phyloP scores from a whole-genome alignment of 1,140 invertebrate genomes.

The Meloidogyne floridensis region DNA sequence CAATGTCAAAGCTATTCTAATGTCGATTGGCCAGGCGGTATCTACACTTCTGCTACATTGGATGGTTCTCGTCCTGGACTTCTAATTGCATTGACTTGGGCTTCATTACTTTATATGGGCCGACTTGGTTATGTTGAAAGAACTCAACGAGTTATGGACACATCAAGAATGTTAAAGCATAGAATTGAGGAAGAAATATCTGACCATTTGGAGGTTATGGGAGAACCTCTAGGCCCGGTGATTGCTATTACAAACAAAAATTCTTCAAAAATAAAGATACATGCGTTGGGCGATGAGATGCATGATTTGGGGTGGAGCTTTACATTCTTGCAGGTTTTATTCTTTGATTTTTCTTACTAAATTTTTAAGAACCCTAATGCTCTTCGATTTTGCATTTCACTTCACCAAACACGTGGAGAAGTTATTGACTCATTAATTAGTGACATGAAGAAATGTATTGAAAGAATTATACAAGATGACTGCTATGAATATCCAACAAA shows the following conservation, averaged over 20 bases:
- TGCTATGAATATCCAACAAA: conserved; percentile 42
- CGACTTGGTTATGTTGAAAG: conserved; percentile 51
- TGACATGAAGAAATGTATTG: conserved; percentile 49
- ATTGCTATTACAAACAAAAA: conserved; percentile 44
- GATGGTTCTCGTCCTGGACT: conserved; percentile 47
- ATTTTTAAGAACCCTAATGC: conserved; percentile 42
- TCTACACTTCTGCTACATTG: conserved; percentile 53
- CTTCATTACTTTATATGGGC: conserved; percentile 49
- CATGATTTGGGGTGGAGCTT: conserved; percentile 56
- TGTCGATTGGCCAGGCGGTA: conserved; percentile 51
- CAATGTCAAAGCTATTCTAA: conserved; percentile 52
- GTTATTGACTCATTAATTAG: conserved; percentile 46
- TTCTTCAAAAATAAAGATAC: conserved; percentile 39
- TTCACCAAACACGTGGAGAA: conserved; percentile 43
- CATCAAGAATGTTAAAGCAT: conserved; percentile 30
- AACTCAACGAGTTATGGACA: conserved; percentile 49
- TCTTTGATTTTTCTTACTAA: background rate
- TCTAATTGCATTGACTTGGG: conserved; percentile 59
- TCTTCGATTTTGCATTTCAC: conserved; percentile 42
- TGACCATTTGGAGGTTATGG: conserved; percentile 43
- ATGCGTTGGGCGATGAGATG: conserved; percentile 48
- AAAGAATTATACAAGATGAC: conserved; percentile 44
- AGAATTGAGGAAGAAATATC: conserved; percentile 34
- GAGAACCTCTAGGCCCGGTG: conserved; percentile 46
- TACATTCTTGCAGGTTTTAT: conserved; percentile 36